Evolutionary conservation across 2,797 vertebrate species (phyloP), one percentile per base, ranked within the genome.

Genomic region (Micropoecilia bifurca): DNA sequence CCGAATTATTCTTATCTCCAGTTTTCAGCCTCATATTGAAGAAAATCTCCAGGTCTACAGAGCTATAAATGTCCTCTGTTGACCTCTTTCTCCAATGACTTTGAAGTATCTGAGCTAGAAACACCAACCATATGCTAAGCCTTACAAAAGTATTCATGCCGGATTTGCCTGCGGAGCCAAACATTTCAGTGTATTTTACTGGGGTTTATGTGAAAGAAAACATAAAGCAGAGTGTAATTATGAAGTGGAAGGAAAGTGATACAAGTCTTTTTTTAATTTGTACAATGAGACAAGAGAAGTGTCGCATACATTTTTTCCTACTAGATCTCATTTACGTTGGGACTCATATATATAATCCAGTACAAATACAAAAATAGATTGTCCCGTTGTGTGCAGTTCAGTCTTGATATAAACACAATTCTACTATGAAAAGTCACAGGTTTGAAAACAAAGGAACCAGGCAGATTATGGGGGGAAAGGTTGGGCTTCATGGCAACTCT

Each of bases 1-100:
- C 10, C 30, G 30, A 68, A 83, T n/a, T 28, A 50, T 30, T 68
- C 22, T 74, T 41, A 47, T 85, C 77, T 72, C 73, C 46, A 79
- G 41, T 61, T 47, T n/a, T 69, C 3, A 36, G 50, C 10, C 41
- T 6, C 39, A 45, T 3, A 16, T 16, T 71, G 41, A 71, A 28
- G 13, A 45, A 71, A 13, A 28, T 71, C 25, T 7, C 12, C 41
- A 46, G 25, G 68, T n/a, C 6, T 45, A 28, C 6, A 45, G 6
- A 46, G 25, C 22, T 71, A 45, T 46, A 46, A 71, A 71, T 45
- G 68, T 46, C 41, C 25, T 28, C 39, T 28, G 41, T 33, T 18
- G 18, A 16, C 41, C 6, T 46, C 25, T 45, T 71, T 2, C 5
- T 46, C 63, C 41, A 45, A 13, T 69, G 5, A 68, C 36, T 10